Conservation (phyloP, 2,797 vertebrate genomes). For the Selene dorsalis region DNA sequence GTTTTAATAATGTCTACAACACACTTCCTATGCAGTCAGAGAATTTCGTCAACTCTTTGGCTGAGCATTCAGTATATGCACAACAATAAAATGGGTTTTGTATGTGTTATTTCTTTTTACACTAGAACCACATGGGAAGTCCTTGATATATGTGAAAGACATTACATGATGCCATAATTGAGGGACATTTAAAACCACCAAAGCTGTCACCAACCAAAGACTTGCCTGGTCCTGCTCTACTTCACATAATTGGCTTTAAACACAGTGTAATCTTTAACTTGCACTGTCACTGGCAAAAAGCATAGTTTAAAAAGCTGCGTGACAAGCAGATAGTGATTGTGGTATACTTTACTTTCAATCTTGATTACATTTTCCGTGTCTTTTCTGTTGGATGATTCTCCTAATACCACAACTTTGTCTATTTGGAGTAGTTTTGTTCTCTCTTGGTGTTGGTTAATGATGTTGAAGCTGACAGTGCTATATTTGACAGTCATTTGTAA, state of each 20-base stretch:
- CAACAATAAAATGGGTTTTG: not conserved
- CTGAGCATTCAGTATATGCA: not conserved
- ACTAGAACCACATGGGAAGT: not conserved
- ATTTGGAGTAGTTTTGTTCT: not conserved
- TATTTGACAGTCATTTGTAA: not conserved
- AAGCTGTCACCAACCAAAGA: not conserved
- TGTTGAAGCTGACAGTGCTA: not conserved
- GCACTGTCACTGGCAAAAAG: conserved; percentile 15
- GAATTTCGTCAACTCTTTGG: not conserved
- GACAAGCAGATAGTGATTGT: conserved; percentile 10
- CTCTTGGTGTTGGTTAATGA: not conserved
- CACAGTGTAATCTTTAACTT: conserved; percentile 7
- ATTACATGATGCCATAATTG: not conserved
- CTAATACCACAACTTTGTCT: not conserved
- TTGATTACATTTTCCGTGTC: conserved; percentile 5
- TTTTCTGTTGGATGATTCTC: conserved; percentile 5
- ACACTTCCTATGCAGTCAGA: not conserved
- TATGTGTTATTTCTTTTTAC: not conserved
- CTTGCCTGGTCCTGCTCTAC: not conserved
- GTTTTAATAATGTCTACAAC: too few relatives aligned
- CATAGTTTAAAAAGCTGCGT: not conserved
- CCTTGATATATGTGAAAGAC: conserved; percentile 4
- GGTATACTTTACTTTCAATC: conserved; percentile 23
- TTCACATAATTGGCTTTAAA: not conserved
- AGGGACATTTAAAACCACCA: conserved; percentile 2